Evolutionary conservation across 2,113 vertebrate species (phyloP).

Genomic region (Equus przewalskii): DNA sequence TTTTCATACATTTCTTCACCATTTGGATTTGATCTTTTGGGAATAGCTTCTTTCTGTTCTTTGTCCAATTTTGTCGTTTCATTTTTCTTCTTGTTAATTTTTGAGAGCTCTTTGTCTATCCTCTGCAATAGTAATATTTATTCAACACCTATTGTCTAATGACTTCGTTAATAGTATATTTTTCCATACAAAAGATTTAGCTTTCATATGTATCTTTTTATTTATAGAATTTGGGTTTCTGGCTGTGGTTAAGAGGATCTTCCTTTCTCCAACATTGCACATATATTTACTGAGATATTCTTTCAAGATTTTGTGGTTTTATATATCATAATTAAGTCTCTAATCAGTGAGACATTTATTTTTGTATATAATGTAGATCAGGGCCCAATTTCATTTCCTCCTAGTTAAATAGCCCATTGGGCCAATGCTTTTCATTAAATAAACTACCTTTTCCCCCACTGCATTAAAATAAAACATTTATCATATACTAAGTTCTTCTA

Average conservation of each 20-base stretch:
- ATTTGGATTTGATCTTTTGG: background rate
- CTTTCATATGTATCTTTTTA: background rate
- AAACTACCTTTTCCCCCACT: background rate
- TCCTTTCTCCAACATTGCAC: conserved; percentile 5
- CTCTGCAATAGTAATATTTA: background rate
- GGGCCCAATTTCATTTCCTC: conserved; percentile 42
- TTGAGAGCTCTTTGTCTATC: background rate
- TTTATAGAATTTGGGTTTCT: background rate
- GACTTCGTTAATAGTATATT: background rate
- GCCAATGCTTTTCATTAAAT: conserved; percentile 21
- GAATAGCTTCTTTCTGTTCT: background rate
- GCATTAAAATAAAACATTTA: background rate
- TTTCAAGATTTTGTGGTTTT: background rate
- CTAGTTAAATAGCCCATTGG: background rate
- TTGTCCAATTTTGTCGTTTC: background rate
- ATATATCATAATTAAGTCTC: background rate
- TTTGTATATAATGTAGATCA: background rate
- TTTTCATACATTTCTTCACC: background rate
- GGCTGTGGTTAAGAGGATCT: background rate
- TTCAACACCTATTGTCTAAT: background rate
- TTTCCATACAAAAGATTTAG: background rate
- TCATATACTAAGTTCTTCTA: background rate
- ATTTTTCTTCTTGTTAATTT: background rate
- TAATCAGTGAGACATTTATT: conserved; percentile 38
- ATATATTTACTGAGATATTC: background rate